Base-by-base conservation (phyloP, 2,888 invertebrate species). In the Volucella bombylans region DNA sequence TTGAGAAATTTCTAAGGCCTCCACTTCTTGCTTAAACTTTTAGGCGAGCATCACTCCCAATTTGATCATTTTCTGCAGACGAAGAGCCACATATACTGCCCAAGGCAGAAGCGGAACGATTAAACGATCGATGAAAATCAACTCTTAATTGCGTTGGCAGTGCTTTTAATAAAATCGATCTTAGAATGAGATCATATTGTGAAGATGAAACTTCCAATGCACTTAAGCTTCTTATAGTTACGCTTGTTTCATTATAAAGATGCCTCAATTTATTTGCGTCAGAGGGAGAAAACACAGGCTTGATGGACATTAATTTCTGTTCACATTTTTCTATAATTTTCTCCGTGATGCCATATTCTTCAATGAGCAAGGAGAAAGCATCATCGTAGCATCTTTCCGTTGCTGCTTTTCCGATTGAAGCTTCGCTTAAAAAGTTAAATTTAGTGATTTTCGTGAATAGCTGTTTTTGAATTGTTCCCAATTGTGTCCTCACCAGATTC, bases 381-480 rank as follows among this genome's bases (percentile, higher is more conserved):
- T 76, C 77, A 12, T 65, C 61, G 10, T 77, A 82, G 49, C 77
- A 82, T n/a, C 55, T 71, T 59, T 71, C 81, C 45, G 68, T 68
- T 43, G 59, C 80, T 23, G 80, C 76, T 50, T 38, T 67, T 38
- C 68, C 74, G 12, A 59, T 38, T 47, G 78, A 78, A 15, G 82
- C 57, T 18, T 77, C 55, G 39, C 54, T 82, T 11, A 83, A 41
- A 31, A 57, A 83, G 45, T 71, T 83, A 41, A 85, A 77, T 64
- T 86, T 77, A 47, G 68, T 50, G n/a, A 50, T 76, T 85, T 47
- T 80, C 76, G 31, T 85, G 71, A 9, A 83, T 62, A 18, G 71
- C 81, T n/a, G 54, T 41, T 47, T 81, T 81, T 59, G 76, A 85
- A 71, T 72, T 45, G 11, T 77, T 80, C 77, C 86, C 80, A 73